A percentile compares a stretch with the other conserved stretches of the same genome.
These are phyloP conservation scores for Leucosticte australis DNA, from an alignment of 2,113 vertebrate species.

Conservation along the genomic window DNA sequence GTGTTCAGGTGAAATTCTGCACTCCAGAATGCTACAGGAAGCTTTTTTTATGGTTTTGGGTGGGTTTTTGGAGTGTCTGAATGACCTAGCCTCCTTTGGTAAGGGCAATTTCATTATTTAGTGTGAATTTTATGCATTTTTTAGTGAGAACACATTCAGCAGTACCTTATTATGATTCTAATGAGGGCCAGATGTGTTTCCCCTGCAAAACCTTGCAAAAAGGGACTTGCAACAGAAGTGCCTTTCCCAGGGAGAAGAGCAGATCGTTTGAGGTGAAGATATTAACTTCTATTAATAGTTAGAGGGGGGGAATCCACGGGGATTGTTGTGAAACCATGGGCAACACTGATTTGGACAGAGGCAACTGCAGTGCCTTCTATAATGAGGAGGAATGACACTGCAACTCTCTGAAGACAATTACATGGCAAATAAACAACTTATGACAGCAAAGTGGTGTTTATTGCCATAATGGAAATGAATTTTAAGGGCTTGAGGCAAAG, in stretches of 20 bases:
- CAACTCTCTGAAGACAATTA: not conserved
- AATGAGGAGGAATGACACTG: not conserved
- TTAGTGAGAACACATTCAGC: not conserved
- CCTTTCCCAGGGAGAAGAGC: not conserved
- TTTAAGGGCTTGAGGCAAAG: not conserved
- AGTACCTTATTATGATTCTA: not conserved
- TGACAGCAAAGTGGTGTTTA: not conserved
- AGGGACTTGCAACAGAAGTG: not conserved
- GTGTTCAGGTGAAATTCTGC: not conserved
- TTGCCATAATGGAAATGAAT: not conserved
- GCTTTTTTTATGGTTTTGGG: not conserved
- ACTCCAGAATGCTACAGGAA: not conserved
- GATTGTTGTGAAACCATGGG: not conserved
- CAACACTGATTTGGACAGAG: not conserved
- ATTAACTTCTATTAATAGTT: not conserved
- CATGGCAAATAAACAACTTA: not conserved
- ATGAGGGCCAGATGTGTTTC: not conserved
- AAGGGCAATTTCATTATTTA: not conserved
- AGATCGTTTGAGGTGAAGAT: not conserved
- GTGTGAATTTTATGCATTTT: not conserved
- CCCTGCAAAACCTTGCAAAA: not conserved
- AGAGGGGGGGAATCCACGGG: fast-evolving
- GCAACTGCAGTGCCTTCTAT: not conserved
- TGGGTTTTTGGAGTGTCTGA: not conserved
- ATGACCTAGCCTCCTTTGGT: not conserved